A percentile compares a stretch with the other conserved stretches of the same genome.
Conservation (phyloP, 2,888 invertebrate species). For the Plebejus anna region DNA sequence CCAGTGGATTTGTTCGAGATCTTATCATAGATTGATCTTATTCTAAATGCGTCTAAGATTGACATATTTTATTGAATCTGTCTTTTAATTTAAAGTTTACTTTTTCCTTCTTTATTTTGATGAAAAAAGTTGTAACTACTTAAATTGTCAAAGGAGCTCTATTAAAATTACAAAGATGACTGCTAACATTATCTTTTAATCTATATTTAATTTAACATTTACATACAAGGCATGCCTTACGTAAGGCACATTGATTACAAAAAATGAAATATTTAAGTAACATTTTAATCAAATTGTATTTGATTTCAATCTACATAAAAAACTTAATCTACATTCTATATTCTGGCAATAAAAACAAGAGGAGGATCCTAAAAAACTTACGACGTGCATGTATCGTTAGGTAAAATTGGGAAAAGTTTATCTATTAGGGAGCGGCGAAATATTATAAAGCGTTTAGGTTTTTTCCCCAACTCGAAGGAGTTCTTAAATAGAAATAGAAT, state of each 20-base stretch:
- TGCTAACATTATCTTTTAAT: too few species aligned
- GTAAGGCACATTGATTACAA: too few species aligned
- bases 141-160: too few species aligned
- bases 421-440: conserved; percentile 50
- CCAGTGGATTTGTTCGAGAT: conserved; percentile 47
- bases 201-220: too few species aligned
- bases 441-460: conserved; percentile 53
- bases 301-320: not conserved
- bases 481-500: conserved; percentile 4
- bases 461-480: conserved; percentile 39
- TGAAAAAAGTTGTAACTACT: too few species aligned
- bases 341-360: conserved; percentile 25
- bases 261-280: too few species aligned
- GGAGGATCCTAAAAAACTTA: not conserved
- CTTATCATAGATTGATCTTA: conserved; percentile 40
- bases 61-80: not conserved
- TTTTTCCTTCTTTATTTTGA: too few species aligned
- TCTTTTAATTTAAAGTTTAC: not conserved
- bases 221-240: too few species aligned
- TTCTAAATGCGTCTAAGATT: conserved; percentile 15
- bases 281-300: too few species aligned
- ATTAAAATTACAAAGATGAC: too few species aligned
- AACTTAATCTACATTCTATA: not conserved
- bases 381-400: conserved; percentile 21
- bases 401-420: conserved; percentile 44